Base-by-base conservation (phyloP, 1,140 invertebrate species). In the Condylostylus longicornis region DNA sequence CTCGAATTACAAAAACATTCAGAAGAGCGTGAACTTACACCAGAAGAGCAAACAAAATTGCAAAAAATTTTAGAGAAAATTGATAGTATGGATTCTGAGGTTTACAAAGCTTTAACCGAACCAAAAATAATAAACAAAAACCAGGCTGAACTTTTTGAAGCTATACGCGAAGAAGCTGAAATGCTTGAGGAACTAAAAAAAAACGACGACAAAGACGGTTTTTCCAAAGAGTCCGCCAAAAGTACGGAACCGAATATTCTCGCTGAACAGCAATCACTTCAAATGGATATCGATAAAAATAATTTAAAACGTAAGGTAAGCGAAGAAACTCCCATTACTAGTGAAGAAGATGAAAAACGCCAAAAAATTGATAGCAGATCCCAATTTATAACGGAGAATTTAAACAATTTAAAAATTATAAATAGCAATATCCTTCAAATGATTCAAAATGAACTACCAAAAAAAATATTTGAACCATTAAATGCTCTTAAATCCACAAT, bases 121-220 rank as follows among this genome's bases (percentile, higher is more conserved):
- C 29, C 31, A n/a, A 39, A 33, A 33, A 39, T 33, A 6, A 39
- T 39, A 4, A 33, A 39, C 17, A 23, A 33, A 18, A 15, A 18
- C 12, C 23, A 19, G 3, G 37, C 37, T 7, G 30, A 39, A 10
- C 6, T 32, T 6, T 29, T 39, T 22, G 20, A 18, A 20, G 30
- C 25, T 38, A 40, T 42, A n/a, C 36, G 41, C 14, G 10, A 36
- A n/a, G 42, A 38, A n/a, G 27, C 32, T 3, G 41, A 45, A 17
- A 34, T 18, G 5, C 37, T 35, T 25, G 39, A 41, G 25, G 33
- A 39, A 33, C 13, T 38, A 32, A 43, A 20, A 35, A 49, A 42
- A 39, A 37, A 37, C 19, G 32, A 42, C 18, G 29, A 36, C n/a
- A 37, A 33, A 20, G 20, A 19, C 29, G 37, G n/a, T n/a, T n/a